Base-by-base conservation (phyloP, 2,888 invertebrate genomes). In the Melipona bicolor region DNA sequence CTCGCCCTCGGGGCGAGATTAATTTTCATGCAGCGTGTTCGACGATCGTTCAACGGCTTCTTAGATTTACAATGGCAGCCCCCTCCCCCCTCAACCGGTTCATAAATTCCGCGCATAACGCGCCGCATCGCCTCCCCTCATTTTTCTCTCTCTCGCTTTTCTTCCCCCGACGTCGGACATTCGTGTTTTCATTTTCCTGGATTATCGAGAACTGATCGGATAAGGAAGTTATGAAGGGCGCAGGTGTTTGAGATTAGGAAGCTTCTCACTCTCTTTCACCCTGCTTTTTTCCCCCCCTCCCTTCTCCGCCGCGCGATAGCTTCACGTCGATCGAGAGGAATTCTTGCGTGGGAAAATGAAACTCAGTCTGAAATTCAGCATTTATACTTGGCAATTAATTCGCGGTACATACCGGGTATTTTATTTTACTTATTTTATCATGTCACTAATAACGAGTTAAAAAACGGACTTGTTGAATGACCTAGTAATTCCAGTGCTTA, bases 191-290 rank as follows among this genome's bases (percentile, higher is more conserved):
- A 81, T 85, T 89, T 88, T 75, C 80, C 68, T 67, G 70, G 84
- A 81, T 84, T 89, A 89, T 89, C 84, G 82, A 73, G 73, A 87
- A 88, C 86, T 89, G 88, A 89, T 89, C 87, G 82, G 79, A 68
- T 69, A 81, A 68, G 76, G 77, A 89, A 89, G 86, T 89, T 89
- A 81, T 78, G 76, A 75, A 75, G 69, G 69, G 71, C 84, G 81
- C 89, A 89, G 88, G 86, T 89, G 89, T 75, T 69, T 73, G 69
- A 79, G 83, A 89, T 89, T 87, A 89, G 82, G 52, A 62, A 76
- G 69, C 70, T 77, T n/a, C 64, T 52, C 72, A 5, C 59, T 62
- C 32, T 49, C 9, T 59, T 49, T 36, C 50, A 4, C 21, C 21
- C 19, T 27, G 5, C 36, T 43, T 32, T 24, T 24, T 13, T 13